Evolutionary conservation across 2,113 vertebrate species (phyloP).

Genomic region (Sphaerodactylus townsendi): DNA sequence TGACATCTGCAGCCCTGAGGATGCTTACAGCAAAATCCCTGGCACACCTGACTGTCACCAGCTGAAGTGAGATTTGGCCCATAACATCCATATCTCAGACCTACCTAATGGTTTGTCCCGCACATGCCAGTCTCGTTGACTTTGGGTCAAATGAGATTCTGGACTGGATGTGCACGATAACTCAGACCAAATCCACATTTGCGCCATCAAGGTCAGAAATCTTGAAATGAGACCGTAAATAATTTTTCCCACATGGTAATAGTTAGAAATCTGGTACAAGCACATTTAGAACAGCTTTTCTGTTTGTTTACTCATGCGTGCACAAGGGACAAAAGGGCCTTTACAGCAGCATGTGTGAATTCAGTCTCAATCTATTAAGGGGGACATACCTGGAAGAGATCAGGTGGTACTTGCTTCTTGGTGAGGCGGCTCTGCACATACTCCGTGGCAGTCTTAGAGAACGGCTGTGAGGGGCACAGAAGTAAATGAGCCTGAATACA

Average conservation of each 20-base stretch:
- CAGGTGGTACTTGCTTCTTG: constrained; percentile 78
- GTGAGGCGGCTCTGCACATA: constrained; percentile 73
- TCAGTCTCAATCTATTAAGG: background rate
- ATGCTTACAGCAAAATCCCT: background rate
- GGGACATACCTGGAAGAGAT: constrained; percentile 76
- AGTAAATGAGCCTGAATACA: background rate
- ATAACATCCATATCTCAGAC: background rate
- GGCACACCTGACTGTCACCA: too few species aligned
- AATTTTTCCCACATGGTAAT: too few species aligned
- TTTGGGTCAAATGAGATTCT: background rate
- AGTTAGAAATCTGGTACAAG: too few species aligned
- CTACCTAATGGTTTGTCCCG: background rate
- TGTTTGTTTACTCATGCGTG: too few species aligned
- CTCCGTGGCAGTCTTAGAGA: constrained; percentile 76
- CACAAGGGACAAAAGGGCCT: too few species aligned
- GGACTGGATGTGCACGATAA: background rate
- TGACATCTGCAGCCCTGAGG: background rate
- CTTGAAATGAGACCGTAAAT: too few species aligned
- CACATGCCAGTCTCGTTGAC: background rate
- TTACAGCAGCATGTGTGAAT: too few species aligned
- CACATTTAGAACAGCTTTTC: too few species aligned
- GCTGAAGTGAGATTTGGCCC: background rate
- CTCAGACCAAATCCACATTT: too few species aligned
- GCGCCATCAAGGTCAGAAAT: too few species aligned
- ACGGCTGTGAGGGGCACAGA: constrained; percentile 58